A percentile compares a stretch with the other conserved stretches of the same genome.
These are phyloP conservation scores for Pygoscelis antarcticus DNA, from an alignment of 2,113 vertebrate genomes.

Conservation along the genomic window DNA sequence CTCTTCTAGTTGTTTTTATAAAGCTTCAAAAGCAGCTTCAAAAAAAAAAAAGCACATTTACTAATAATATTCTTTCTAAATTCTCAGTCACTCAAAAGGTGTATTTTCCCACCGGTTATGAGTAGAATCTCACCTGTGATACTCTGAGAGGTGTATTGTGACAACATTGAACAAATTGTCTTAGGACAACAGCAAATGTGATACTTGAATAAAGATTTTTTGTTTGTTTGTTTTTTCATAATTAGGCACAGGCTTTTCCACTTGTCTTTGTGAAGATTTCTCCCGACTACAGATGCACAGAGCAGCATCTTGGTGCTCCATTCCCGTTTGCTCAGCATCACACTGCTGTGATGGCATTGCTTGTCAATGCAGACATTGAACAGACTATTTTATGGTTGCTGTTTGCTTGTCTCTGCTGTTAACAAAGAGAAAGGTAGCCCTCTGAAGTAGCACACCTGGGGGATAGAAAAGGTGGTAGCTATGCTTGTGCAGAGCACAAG, in stretches of 20 bases:
- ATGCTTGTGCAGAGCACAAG: fast-evolving
- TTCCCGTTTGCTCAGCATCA: neutral
- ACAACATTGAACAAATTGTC: neutral
- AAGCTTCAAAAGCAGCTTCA: neutral
- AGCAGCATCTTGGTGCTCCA: neutral
- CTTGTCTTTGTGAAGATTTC: neutral
- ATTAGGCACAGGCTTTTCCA: neutral
- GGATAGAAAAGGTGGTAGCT: neutral
- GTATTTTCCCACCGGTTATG: neutral
- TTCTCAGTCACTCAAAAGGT: neutral
- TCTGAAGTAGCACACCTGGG: neutral
- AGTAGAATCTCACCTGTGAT: neutral
- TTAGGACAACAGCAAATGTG: neutral
- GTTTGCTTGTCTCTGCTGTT: neutral
- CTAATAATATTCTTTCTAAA: neutral
- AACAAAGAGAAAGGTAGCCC: neutral
- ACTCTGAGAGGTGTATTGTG: neutral
- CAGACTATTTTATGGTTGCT: neutral
- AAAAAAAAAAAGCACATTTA: neutral
- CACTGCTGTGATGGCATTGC: fast-evolving
- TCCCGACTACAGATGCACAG: fast-evolving
- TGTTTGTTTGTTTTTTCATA: neutral
- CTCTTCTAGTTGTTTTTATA: neutral
- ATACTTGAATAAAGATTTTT: neutral
- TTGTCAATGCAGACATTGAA: neutral